These are phyloP conservation scores for Blastobasis lacticolella DNA, from an alignment of 2,888 invertebrate species.

Conservation along the genomic window DNA sequence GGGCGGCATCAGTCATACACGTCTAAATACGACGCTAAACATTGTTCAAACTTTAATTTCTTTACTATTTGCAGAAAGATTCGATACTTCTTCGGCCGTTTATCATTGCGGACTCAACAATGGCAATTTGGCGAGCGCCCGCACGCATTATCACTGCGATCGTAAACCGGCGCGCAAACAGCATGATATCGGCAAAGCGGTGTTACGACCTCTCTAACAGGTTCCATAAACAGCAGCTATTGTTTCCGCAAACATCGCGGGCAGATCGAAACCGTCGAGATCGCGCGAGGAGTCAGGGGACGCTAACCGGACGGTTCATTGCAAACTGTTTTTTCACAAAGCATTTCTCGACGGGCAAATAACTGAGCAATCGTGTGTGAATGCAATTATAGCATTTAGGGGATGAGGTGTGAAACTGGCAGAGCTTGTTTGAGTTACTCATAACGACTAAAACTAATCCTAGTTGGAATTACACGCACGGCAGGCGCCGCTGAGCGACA, in stretches of 20 bases:
- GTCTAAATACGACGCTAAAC: too few species aligned
- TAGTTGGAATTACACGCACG: conserved; percentile 26
- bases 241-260: conserved; percentile 23
- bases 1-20: too few species aligned
- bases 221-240: conserved; percentile 19
- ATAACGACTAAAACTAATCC: conserved; percentile 11
- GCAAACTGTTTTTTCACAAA: conserved; percentile 1
- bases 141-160: conserved; percentile 21
- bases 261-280: conserved; percentile 23
- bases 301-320: conserved; percentile 29
- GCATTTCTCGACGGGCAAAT: too few species aligned
- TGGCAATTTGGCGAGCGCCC: conserved; percentile 16
- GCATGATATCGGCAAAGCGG: conserved; percentile 15
- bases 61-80: too few species aligned
- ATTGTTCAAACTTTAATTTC: too few species aligned
- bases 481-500: conserved; percentile 25
- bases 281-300: conserved; percentile 20
- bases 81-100: too few species aligned
- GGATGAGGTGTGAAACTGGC: conserved; percentile 1
- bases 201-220: conserved; percentile 21
- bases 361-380: conserved; percentile 21
- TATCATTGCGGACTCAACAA: conserved; percentile 3
- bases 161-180: conserved; percentile 29
- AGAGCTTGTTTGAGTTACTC: conserved; percentile 8
- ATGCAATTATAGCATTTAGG: conserved; percentile 43